A percentile compares a stretch with the other conserved stretches of the same genome.
These are phyloP conservation scores for Papilio machaon DNA, from an alignment of 1,140 invertebrate genomes.

Conservation along the genomic window DNA sequence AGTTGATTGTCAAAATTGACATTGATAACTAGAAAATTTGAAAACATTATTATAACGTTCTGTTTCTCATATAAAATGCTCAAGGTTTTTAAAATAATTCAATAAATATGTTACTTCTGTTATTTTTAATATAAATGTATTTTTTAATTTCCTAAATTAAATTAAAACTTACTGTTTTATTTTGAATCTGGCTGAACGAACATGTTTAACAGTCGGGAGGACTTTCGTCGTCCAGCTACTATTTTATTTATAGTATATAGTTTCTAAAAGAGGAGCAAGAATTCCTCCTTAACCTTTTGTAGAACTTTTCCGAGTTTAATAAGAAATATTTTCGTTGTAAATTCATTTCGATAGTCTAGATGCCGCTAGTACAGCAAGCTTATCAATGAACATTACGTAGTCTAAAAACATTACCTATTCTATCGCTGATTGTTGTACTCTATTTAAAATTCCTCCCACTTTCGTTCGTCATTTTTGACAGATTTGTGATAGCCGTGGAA, in stretches of 20 bases:
- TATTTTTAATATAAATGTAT: too few relatives aligned
- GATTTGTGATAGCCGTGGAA: constrained; percentile 34
- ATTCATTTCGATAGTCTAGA: neutral
- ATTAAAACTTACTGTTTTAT: too few relatives aligned
- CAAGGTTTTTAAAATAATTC: neutral
- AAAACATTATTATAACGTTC: neutral
- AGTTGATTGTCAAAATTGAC: neutral
- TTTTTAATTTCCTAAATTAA: too few relatives aligned
- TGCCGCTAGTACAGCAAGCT: constrained; percentile 9
- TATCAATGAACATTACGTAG: neutral
- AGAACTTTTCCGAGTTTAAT: neutral
- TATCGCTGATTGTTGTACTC: constrained; percentile 11
- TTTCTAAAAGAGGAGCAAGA: neutral
- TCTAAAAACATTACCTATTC: constrained; percentile 14
- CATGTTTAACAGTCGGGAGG: too few relatives aligned
- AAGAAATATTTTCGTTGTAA: neutral
- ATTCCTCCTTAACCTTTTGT: neutral
- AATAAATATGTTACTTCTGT: too few relatives aligned
- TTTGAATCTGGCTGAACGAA: too few relatives aligned
- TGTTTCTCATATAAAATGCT: neutral
- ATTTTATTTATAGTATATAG: too few relatives aligned
- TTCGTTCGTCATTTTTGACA: constrained; percentile 35
- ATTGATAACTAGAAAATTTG: neutral
- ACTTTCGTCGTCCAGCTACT: too few relatives aligned
- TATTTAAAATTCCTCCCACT: constrained; percentile 14